Base-by-base conservation (phyloP, 2,113 vertebrate genomes). In the Patagioenas fasciata region DNA sequence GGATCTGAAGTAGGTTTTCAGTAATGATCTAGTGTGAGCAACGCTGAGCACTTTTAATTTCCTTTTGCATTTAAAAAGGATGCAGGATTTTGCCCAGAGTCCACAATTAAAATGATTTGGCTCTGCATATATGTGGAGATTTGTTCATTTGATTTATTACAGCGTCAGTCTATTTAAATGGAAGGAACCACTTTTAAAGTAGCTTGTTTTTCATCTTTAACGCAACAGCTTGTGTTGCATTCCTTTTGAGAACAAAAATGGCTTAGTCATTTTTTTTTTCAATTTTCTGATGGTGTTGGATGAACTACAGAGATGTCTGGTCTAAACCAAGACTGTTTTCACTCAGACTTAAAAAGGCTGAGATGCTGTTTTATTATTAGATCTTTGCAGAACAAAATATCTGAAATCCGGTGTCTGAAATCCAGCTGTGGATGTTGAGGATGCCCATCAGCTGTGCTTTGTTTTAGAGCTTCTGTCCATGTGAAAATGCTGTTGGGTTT, bases 281-380 rank as follows among this genome's bases (percentile, higher is more conserved):
- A 64, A 6, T 87, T 91, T 96, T 96, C 44, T 80, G 25, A 12
- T 71, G 88, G 85, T 73, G n/a, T 67, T 95, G 88, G 88, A 90
- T 0, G 9, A 91, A 84, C 93, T 95, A 94, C 92, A 91, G 95
- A 95, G 83, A 47, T 73, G 92, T 89, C 80, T 93, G 70, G 62
- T 65, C 54, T 89, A 87, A 96, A 93, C 86, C 83, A 89, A 81
- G 77, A 4, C 86, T 96, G 85, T 90, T 96, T 94, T 94, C 82
- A 90, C 74, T 92, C 74, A 88, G 82, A 83, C 90, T 74, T 93
- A 9, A 84, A 88, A 93, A 88, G 72, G 21, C 36, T 2, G 4
- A 84, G 80, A 93, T 87, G 91, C 57, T 40, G 95, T 95, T 93
- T 95, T 48, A 31, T 92, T 92, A 79, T 11, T 47, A 95, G 73